Evolutionary conservation across 2,888 invertebrate species (phyloP).

Genomic region (Caenorhabditis sinica): DNA sequence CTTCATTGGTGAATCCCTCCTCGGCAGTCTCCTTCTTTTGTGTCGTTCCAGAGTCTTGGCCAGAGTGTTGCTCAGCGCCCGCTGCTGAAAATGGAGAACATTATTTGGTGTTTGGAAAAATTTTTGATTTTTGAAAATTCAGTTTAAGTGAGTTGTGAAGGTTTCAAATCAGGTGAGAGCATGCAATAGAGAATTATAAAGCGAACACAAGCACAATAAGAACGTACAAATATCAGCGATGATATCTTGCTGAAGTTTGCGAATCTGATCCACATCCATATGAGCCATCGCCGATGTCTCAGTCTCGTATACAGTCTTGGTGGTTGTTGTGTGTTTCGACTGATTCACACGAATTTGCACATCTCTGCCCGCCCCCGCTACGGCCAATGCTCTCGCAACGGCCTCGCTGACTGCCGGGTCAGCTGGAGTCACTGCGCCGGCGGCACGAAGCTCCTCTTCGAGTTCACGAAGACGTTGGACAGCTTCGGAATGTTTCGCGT

Average conservation of each 20-base stretch:
- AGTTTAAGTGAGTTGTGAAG: not conserved
- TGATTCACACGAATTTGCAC: constrained; percentile 82
- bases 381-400: constrained; percentile 79
- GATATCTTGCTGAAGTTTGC: constrained; percentile 80
- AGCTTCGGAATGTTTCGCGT: constrained; percentile 72
- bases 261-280: constrained; percentile 78
- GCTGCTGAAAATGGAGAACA: constrained; percentile 40
- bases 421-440: constrained; percentile 79
- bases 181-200: no score
- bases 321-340: constrained; percentile 81
- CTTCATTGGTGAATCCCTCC: constrained; percentile 83
- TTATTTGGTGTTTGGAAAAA: not conserved
- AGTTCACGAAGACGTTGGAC: constrained; percentile 79
- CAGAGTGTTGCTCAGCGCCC: constrained; percentile 55
- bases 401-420: constrained; percentile 80
- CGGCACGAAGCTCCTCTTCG: constrained; percentile 79
- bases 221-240: constrained; percentile 79
- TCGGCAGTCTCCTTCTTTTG: constrained; percentile 82
- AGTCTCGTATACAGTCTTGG: constrained; percentile 83
- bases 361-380: constrained; percentile 78
- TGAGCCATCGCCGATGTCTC: constrained; percentile 83
- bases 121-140: not conserved
- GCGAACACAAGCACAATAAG: constrained; percentile 5
- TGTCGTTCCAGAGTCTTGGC: constrained; percentile 67
- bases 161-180: not conserved